Conservation (phyloP, 2,797 vertebrate genomes). For the Acrossocheilus fasciatus region DNA sequence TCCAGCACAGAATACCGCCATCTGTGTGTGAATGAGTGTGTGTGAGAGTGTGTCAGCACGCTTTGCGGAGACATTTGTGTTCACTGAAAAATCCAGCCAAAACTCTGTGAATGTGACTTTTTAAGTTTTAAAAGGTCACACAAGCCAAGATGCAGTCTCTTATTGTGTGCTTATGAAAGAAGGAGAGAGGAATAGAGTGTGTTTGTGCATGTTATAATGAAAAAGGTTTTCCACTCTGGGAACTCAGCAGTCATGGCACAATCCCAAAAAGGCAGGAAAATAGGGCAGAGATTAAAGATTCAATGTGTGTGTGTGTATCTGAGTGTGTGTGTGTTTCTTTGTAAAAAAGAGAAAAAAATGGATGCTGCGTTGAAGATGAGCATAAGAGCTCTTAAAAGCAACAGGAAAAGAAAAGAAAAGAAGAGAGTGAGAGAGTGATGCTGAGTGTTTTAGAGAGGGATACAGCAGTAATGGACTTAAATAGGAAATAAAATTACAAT, state of each 20-base stretch:
- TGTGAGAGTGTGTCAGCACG: constrained; percentile 14
- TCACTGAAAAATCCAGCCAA: constrained; percentile 66
- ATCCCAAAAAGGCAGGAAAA: constrained; percentile 74
- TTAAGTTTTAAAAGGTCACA: constrained; percentile 46
- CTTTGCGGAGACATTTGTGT: constrained; percentile 57
- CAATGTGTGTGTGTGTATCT: constrained; percentile 57
- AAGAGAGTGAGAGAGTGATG: constrained; percentile 26
- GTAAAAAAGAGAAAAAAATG: constrained; percentile 52
- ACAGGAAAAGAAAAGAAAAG: constrained; percentile 38
- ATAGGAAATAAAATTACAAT: neutral
- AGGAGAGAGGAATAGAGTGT: constrained; percentile 38
- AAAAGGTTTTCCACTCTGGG: constrained; percentile 70
- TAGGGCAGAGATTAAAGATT: constrained; percentile 80
- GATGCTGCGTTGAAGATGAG: constrained; percentile 65
- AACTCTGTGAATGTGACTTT: constrained; percentile 41
- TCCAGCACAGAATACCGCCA: constrained; percentile 58
- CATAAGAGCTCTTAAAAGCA: constrained; percentile 67
- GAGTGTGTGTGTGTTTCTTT: constrained; percentile 65
- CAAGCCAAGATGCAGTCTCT: constrained; percentile 40
- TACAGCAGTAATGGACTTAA: neutral
- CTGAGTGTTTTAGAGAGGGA: neutral
- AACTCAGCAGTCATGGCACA: constrained; percentile 74
- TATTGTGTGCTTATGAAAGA: constrained; percentile 38
- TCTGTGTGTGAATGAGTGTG: constrained; percentile 59
- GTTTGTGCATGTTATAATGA: constrained; percentile 62